These are phyloP conservation scores for Thymelicus acteon DNA, from an alignment of 2,888 invertebrate genomes.

Conservation along the genomic window DNA sequence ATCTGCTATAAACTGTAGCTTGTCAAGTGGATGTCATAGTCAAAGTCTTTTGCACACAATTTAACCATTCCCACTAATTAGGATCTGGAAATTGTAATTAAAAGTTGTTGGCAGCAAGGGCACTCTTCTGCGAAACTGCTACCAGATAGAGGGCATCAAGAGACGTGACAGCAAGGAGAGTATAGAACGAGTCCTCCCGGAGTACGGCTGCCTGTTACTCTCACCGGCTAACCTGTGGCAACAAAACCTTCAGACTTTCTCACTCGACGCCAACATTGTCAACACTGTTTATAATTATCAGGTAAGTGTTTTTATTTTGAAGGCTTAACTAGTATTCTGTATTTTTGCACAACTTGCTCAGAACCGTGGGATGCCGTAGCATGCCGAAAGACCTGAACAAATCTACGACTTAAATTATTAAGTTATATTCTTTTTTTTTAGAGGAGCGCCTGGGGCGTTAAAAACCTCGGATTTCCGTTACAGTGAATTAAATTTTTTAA, in stretches of 20 bases:
- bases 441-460: too few relatives aligned
- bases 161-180: conserved; percentile 82
- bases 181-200: conserved; percentile 90
- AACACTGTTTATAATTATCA: conserved; percentile 93
- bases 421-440: too few relatives aligned
- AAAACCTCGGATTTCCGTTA: too few relatives aligned
- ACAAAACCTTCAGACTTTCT: conserved; percentile 91
- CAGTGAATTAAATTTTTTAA: too few relatives aligned
- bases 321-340: too few relatives aligned
- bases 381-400: too few relatives aligned
- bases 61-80: not conserved
- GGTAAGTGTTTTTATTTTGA: conserved; percentile 74
- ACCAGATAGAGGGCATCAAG: conserved; percentile 93
- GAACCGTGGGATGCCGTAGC: too few relatives aligned
- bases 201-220: conserved; percentile 95
- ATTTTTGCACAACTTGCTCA: too few relatives aligned
- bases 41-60: too few relatives aligned
- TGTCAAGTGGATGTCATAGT: too few relatives aligned
- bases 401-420: too few relatives aligned
- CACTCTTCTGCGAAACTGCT: conserved; percentile 92
- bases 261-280: conserved; percentile 91
- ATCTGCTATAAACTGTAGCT: too few relatives aligned
- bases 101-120: conserved; percentile 83
- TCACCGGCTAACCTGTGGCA: conserved; percentile 98
- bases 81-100: conserved; percentile 2